phyloP scores from a whole-genome alignment of 2,113 vertebrate species.

The Arenaria interpres region DNA sequence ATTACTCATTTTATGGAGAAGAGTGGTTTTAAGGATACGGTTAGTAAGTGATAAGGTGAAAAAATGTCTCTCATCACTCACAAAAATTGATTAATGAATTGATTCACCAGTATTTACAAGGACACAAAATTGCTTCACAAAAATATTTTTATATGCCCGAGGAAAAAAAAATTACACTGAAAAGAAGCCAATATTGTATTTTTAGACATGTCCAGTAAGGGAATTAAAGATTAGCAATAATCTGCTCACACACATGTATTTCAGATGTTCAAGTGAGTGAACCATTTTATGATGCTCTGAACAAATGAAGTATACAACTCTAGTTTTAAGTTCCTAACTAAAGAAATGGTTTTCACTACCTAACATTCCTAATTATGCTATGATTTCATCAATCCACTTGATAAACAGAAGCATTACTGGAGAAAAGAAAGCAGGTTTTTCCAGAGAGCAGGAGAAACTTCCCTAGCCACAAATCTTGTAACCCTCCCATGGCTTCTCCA shows the following conservation, averaged over 20 bases:
- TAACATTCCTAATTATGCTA: not conserved
- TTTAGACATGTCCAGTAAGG: not conserved
- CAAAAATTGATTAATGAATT: not conserved
- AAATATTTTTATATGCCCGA: not conserved
- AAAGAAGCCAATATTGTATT: not conserved
- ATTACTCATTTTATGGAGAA: not conserved
- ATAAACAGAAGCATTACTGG: not conserved
- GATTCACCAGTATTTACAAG: not conserved
- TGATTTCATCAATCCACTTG: not conserved
- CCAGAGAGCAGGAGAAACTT: not conserved
- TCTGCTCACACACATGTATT: not conserved
- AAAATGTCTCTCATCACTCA: accelerated
- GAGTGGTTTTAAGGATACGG: not conserved
- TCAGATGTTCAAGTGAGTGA: not conserved
- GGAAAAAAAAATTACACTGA: not conserved
- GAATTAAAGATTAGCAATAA: not conserved
- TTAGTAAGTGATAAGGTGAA: not conserved
- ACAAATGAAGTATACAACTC: not conserved
- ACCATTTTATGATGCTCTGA: not conserved
- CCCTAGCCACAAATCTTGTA: not conserved
- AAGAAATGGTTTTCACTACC: not conserved
- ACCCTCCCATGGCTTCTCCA: not conserved
- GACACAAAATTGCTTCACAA: not conserved
- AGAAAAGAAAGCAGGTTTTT: not conserved
- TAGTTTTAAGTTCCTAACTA: not conserved